Base-by-base conservation (phyloP, 2,113 vertebrate genomes). In the Solea senegalensis region DNA sequence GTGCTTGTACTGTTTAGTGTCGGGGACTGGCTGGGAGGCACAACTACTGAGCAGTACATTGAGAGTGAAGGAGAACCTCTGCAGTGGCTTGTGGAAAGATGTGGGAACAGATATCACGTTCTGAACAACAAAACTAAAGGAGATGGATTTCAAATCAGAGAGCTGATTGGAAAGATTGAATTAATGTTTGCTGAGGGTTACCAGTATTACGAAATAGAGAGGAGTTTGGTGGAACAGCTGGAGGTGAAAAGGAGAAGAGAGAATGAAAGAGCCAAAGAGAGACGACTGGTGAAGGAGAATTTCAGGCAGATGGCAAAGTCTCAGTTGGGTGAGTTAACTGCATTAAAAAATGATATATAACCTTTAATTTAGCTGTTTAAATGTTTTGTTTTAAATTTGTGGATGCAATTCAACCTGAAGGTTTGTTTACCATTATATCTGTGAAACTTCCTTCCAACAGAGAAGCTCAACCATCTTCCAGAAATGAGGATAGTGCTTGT, bases 111-210 rank as follows among this genome's bases (percentile, higher is more conserved):
- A 61, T 92, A 90, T 40, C 91, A 92, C 8, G 65, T 92, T 3
- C 54, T 92, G 34, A 88, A 89, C 82, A 92, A 88, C 10, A 87
- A 74, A 56, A 86, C 78, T 0, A 81, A 41, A 56, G 81, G 83
- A n/a, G 84, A 87, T 2, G 86, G 69, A 3, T 90, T 90, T 51
- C 91, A 93, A 65, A 87, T 91, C 13, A 51, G 81, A 16, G 80
- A 88, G 50, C 78, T 93, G 78, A 81, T 93, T n/a, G 60, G 79
- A 15, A 93, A 92, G 74, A 88, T 92, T 1, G 89, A 90, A 28
- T 82, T 91, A 27, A 73, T 69, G 84, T 53, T 88, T 45, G 65
- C 78, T 0, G 60, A 52, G 9, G 28, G 14, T 0, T 14, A n/a
- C 21, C 54, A 51, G 12, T 76, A 85, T 72, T 83, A 71, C 28